Evolutionary conservation across 2,888 invertebrate species (phyloP).

Genomic region (Lordiphosa fenestrarum): DNA sequence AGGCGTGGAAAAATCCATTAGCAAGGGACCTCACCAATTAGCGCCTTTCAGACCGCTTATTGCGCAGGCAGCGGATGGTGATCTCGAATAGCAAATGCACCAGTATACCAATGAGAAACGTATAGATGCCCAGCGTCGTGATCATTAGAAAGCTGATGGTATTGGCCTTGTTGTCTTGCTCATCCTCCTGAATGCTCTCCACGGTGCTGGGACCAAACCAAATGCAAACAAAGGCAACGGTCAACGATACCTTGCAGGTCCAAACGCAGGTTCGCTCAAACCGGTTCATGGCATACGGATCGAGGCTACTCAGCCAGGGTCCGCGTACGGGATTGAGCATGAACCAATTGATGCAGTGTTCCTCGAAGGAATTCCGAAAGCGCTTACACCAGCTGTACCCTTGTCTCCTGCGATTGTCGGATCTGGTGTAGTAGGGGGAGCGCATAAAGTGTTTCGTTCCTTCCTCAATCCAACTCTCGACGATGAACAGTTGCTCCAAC

Average conservation of each 20-base stretch:
- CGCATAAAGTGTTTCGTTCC: constrained; percentile 12
- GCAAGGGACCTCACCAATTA: constrained; percentile 23
- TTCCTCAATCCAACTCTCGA: constrained; percentile 21
- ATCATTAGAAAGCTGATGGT: not conserved
- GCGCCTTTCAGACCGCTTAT: not conserved
- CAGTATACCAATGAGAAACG: not conserved
- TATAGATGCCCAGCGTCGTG: not conserved
- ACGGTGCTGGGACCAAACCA: constrained; percentile 9
- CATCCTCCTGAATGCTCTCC: not conserved
- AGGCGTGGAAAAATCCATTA: constrained; percentile 72
- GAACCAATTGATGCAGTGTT: constrained; percentile 25
- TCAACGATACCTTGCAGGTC: constrained; percentile 24
- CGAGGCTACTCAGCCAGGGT: constrained; percentile 27
- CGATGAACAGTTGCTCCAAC: constrained; percentile 20
- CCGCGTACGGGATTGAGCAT: constrained; percentile 16
- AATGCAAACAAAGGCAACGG: not conserved
- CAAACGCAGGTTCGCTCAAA: constrained; percentile 29
- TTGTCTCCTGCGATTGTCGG: accelerated
- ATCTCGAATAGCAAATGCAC: constrained; percentile 25
- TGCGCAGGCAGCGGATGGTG: not conserved
- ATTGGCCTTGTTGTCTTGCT: accelerated
- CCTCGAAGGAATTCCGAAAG: constrained; percentile 5
- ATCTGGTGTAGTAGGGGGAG: constrained; percentile 10
- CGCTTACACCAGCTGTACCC: constrained; percentile 15
- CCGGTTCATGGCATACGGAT: constrained; percentile 18